Base-by-base conservation (phyloP, 2,888 invertebrate genomes). In the Biston stratarius region DNA sequence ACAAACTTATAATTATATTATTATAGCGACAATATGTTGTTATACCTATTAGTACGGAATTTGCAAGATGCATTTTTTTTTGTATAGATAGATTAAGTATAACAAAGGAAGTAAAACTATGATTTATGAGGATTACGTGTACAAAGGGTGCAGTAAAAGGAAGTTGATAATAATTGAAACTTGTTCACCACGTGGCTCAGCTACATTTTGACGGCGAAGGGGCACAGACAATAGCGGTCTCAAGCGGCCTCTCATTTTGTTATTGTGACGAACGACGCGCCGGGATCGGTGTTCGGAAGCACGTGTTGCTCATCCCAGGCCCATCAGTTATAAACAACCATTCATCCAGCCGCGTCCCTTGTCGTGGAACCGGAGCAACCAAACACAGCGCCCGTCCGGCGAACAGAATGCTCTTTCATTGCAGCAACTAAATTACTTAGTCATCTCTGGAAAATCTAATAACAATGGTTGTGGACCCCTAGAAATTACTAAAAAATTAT, bases 181-280 rank as follows among this genome's bases (percentile, higher is more conserved):
- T 86, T 89, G 91, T 88, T 88, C 77, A 85, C 88, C 91, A 92
- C 90, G 91, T 91, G 92, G 87, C 90, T 90, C 91, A 92, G 87
- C 81, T 78, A 77, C 80, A 78, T 82, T 78, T 82, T 76, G 75
- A 71, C 51, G 66, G 57, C 53, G 71, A 72, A 82, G 85, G 83
- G 83, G 83, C 76, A 77, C 75, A 74, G 81, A 91, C 90, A 92
- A 91, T 90, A 83, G 84, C 82, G 71, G 84, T 84, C 87, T 86
- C 86, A 33, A 38, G 38, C 52, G 14, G 52, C 38, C 52, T 53
- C 52, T 85, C 80, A 86, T 84, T 88, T 87, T 88, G 88, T 91
- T 89, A 89, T 88, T 88, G 85, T 87, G 86, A 85, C 83, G 85
- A 80, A 79, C 82, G 80, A 76, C 55, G 76, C 79, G 80, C 78